phyloP scores from a whole-genome alignment of 2,113 vertebrate species.

The Cnemophilus loriae region DNA sequence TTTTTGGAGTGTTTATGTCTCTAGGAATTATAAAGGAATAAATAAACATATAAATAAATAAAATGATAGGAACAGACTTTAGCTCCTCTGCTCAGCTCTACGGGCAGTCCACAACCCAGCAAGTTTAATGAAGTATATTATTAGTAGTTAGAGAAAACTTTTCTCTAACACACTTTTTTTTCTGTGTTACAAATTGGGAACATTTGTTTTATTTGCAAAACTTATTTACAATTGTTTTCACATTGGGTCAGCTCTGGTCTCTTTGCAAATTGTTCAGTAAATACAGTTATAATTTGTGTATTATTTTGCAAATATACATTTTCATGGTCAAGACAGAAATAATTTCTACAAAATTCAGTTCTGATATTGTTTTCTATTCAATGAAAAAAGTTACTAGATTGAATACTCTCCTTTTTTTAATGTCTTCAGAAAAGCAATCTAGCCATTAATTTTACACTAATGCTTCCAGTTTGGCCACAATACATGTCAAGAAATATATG shows the following conservation, averaged over 20 bases:
- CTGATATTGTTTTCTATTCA: background rate
- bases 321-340: background rate
- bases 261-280: background rate
- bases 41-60: background rate
- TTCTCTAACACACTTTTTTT: background rate
- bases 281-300: background rate
- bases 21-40: background rate
- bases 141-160: background rate
- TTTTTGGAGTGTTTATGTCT: background rate
- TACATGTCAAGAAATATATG: background rate
- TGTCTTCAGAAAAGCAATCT: background rate
- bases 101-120: background rate
- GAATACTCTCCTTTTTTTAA: background rate
- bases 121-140: background rate
- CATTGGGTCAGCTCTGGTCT: background rate
- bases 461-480: background rate
- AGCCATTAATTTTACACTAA: background rate
- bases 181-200: background rate
- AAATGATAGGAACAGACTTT: background rate
- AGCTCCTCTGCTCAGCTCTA: background rate
- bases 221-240: background rate
- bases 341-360: background rate
- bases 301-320: background rate
- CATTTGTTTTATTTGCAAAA: background rate
- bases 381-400: background rate